Percentiles rank a stretch among this genome's conserved stretches.
These are phyloP conservation scores for Heliconius hermathena DNA, from an alignment of 1,140 invertebrate species.

Conservation along the genomic window DNA sequence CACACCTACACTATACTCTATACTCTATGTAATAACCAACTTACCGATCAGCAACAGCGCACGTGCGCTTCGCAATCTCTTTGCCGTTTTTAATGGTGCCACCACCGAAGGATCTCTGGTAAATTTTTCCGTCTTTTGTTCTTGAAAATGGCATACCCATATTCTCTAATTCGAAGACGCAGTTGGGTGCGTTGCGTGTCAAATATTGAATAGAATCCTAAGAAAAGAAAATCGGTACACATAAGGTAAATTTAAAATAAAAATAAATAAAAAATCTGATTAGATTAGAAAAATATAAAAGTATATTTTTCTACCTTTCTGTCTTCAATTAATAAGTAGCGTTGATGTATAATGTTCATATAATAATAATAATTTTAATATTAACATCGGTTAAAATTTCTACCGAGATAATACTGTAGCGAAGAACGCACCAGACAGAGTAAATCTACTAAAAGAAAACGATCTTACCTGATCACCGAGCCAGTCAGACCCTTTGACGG, in stretches of 20 bases:
- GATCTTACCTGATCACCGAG: conserved; percentile 91
- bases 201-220: conserved; percentile 99
- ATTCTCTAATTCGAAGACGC: conserved; percentile 98
- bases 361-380: no score
- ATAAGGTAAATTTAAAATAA: not conserved
- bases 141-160: conserved; percentile 98
- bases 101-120: conserved; percentile 98
- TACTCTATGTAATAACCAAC: not conserved
- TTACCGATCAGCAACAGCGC: conserved; percentile 87
- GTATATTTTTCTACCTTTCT: no score
- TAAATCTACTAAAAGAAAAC: not conserved
- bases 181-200: conserved; percentile 95
- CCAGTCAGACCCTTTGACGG: conserved; percentile 99
- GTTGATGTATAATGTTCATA: no score
- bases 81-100: conserved; percentile 97
- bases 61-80: conserved; percentile 93
- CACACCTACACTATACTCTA: no score
- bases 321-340: no score
- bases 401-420: no score
- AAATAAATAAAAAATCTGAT: no score
- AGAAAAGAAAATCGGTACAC: not conserved
- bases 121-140: conserved; percentile 96
- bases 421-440: not conserved
- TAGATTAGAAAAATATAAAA: no score
- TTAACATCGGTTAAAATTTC: no score